Conservation (phyloP, 1,140 invertebrate species). For the Dolichoris vasculosae region DNA sequence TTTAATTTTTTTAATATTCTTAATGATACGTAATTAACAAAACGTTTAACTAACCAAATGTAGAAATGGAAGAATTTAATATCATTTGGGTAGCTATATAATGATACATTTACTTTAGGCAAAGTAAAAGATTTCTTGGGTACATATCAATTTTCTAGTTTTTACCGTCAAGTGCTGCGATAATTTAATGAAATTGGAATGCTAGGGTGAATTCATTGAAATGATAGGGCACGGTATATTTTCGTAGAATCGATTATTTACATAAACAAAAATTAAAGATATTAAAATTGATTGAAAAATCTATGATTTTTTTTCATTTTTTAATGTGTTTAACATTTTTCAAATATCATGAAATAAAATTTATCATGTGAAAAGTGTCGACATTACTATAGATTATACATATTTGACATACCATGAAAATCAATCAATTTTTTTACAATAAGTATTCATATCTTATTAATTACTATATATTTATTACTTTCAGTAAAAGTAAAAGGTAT, state of each 20-base stretch:
- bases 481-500: no score
- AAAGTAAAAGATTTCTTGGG: slow-evolving; percentile 41
- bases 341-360: no score
- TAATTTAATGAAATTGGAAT: not conserved
- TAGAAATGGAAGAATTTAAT: not conserved
- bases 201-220: not conserved
- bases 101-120: slow-evolving; percentile 8
- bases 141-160: not conserved
- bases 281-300: not conserved
- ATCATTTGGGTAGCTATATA: slow-evolving; percentile 1
- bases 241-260: not conserved
- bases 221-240: not conserved
- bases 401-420: no score
- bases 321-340: not conserved
- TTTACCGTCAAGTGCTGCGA: not conserved
- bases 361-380: no score
- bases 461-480: no score
- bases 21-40: slow-evolving; percentile 23
- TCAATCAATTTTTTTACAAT: no score
- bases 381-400: no score
- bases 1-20: slow-evolving; percentile 38
- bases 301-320: not conserved
- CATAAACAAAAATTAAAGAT: not conserved
- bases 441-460: no score
- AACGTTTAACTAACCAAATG: not conserved